These are phyloP conservation scores for Stenichneumon culpator DNA, from an alignment of 2,888 invertebrate species.

Conservation along the genomic window DNA sequence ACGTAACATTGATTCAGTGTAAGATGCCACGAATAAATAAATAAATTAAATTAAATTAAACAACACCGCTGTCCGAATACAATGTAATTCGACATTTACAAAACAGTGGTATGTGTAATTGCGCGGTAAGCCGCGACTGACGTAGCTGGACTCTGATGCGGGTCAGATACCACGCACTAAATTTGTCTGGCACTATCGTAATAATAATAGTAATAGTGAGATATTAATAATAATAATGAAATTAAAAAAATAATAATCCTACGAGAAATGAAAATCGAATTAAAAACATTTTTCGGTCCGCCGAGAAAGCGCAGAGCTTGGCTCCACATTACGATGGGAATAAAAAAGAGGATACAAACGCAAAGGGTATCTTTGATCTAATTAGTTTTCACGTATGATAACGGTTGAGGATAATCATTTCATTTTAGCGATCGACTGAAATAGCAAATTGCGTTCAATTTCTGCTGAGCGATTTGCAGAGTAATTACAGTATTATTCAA, in stretches of 20 bases:
- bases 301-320: conserved; percentile 15
- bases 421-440: conserved; percentile 54
- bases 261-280: conserved; percentile 30
- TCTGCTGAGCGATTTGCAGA: conserved; percentile 62
- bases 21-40: conserved; percentile 20
- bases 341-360: conserved; percentile 16
- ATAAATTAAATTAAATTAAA: conserved; percentile 12
- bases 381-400: conserved; percentile 52
- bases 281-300: conserved; percentile 25
- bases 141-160: conserved; percentile 49
- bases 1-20: conserved; percentile 48
- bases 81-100: conserved; percentile 49
- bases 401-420: conserved; percentile 62
- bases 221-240: conserved; percentile 33
- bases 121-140: conserved; percentile 39
- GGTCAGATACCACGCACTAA: conserved; percentile 55
- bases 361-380: conserved; percentile 37
- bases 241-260: conserved; percentile 39
- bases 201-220: conserved; percentile 64
- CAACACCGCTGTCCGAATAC: conserved; percentile 47
- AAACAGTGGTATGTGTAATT: conserved; percentile 40
- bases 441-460: conserved; percentile 50
- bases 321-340: conserved; percentile 30
- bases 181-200: conserved; percentile 67
- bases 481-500: conserved; percentile 70